phyloP scores from a whole-genome alignment of 1,140 invertebrate genomes.

The Ylistrum balloti region DNA sequence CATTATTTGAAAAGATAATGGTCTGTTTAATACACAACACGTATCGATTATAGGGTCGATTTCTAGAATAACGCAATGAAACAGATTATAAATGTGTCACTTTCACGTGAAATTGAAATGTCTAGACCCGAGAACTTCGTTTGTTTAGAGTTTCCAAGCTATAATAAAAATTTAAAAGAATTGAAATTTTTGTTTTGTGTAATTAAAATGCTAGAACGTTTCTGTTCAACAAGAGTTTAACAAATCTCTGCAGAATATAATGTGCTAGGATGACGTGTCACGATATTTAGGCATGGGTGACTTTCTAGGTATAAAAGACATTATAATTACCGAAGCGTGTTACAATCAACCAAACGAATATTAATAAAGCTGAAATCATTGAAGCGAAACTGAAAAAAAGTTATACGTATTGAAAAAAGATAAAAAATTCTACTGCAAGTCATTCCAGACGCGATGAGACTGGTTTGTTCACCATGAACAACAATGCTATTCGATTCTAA shows the following conservation, averaged over 20 bases:
- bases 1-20: too few species aligned
- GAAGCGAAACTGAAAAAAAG: constrained; percentile 12
- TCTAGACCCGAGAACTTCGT: not conserved
- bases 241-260: not conserved
- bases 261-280: not conserved
- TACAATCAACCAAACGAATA: not conserved
- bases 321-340: not conserved
- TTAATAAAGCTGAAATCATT: not conserved
- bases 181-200: not conserved
- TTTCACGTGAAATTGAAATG: constrained; percentile 11
- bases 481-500: too few species aligned
- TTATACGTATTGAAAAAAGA: not conserved
- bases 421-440: not conserved
- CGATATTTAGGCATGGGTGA: not conserved
- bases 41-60: too few species aligned
- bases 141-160: not conserved
- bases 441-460: not conserved
- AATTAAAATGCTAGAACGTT: not conserved
- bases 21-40: too few species aligned
- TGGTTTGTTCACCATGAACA: not conserved
- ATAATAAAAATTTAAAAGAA: not conserved
- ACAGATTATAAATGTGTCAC: not conserved
- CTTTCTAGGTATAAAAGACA: not conserved
- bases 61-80: not conserved
- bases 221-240: not conserved